Evolutionary conservation across 2,797 vertebrate species (phyloP), one percentile per base, ranked within the genome.

Genomic region (Lepilemur septentrionalis): DNA sequence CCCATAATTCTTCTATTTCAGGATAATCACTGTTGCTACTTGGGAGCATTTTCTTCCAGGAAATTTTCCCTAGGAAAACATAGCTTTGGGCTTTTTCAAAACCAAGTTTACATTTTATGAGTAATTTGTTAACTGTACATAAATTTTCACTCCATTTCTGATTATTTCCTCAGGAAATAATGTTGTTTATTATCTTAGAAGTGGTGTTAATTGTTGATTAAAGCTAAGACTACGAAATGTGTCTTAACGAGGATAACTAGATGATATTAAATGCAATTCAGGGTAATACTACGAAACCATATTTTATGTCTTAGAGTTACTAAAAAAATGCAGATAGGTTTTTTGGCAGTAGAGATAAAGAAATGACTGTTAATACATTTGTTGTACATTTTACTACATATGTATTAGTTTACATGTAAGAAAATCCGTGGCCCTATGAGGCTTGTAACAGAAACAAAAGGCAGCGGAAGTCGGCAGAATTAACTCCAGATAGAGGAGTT

Each of bases 141-240:
- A 78, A 83, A 91, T 96, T 91, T 87, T 78, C 22, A 84, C 11
- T 96, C 76, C 14, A 79, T 89, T 89, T 95, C 79, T 91, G 38
- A 79, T 65, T 89, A 76, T 76, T 91, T 79, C 20, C 67, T 89
- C 81, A 84, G 25, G 30, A 97, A 92, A 83, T 61, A 57, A 61
- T 63, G 5, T 48, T 72, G 15, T 61, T 83, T 93, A 89, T 67
- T 95, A 75, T 81, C 22, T 63, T 88, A 70, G 50, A 89, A 43
- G 28, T 12, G 38, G 17, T 30, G 81, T 90, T 72, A 75, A 67
- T 95, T 79, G 82, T 70, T 84, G 52, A 91, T 73, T 84, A 83
- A 95, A 81, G 22, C 15, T 88, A 87, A 87, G 11, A 83, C 59
- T 81, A 69, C 35, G 82, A 90, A 95, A 89, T 80, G n/a, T 15